Percentiles rank a stretch among this genome's conserved stretches.
These are phyloP conservation scores for Medauroidea extradentata DNA, from an alignment of 1,140 invertebrate species.

Conservation along the genomic window DNA sequence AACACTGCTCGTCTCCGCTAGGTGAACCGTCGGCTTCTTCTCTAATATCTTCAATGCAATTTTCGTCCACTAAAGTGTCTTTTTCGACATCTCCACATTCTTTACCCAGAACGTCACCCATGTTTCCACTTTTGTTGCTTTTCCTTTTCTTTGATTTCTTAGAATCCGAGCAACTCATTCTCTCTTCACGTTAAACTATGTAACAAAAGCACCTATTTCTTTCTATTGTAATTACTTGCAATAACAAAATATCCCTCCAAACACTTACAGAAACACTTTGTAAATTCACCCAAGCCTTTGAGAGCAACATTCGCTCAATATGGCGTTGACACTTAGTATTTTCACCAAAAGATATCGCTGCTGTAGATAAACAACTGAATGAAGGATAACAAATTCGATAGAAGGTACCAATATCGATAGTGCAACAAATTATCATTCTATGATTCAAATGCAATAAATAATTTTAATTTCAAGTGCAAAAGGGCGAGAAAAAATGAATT, in stretches of 20 bases:
- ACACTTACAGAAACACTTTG: not conserved
- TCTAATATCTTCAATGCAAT: constrained; percentile 15
- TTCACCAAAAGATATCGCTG: too few species aligned
- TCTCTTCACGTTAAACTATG: constrained; percentile 9
- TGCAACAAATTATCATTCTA: too few species aligned
- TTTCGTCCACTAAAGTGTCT: constrained; percentile 19
- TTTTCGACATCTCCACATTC: constrained; percentile 29
- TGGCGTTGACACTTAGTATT: not conserved
- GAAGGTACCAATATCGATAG: too few species aligned
- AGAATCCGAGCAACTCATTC: constrained; percentile 29
- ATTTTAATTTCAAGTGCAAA: too few species aligned
- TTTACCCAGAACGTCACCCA: constrained; percentile 40
- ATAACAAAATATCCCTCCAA: not conserved
- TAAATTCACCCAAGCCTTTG: constrained; percentile 3
- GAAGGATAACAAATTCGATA: too few species aligned
- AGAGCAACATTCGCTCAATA: constrained; percentile 13
- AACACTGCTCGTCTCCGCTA: constrained; percentile 14
- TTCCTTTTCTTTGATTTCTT: constrained; percentile 22
- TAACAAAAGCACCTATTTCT: constrained; percentile 1
- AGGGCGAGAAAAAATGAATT: too few species aligned
- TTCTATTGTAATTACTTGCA: not conserved
- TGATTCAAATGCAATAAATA: too few species aligned
- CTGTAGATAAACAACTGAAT: too few species aligned
- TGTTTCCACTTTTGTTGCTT: constrained; percentile 25
- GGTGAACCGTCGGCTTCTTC: constrained; percentile 21